These are phyloP conservation scores for cattle (Bos taurus) DNA, from an alignment of 2,113 vertebrate species.

Conservation along the genomic window DNA sequence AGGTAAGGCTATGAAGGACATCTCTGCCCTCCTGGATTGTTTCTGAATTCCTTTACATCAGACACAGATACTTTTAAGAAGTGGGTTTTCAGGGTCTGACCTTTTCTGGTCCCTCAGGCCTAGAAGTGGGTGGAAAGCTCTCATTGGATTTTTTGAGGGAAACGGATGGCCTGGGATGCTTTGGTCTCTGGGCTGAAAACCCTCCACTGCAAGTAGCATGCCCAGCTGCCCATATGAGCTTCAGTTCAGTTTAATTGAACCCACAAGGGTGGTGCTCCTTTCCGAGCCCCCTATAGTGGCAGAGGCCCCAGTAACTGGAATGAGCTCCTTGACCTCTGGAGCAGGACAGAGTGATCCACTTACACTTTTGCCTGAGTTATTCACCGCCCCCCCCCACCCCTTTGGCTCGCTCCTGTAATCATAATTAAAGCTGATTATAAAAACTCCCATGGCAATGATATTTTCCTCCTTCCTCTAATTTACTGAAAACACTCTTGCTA, in stretches of 20 bases:
- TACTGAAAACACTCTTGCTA: not conserved
- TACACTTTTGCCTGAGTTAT: not conserved
- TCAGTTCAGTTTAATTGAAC: not conserved
- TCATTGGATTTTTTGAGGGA: not conserved
- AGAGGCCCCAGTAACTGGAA: not conserved
- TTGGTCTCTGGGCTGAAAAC: not conserved
- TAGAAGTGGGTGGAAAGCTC: not conserved
- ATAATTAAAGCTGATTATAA: conserved; percentile 37
- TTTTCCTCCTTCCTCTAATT: not conserved
- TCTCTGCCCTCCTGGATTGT: not conserved
- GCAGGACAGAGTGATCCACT: not conserved
- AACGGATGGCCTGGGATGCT: not conserved
- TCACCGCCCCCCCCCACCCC: not conserved
- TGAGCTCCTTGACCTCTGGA: not conserved
- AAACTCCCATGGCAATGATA: not conserved
- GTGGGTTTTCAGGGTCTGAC: not conserved
- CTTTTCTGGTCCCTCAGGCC: not conserved
- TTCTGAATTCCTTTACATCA: not conserved
- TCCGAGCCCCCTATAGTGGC: fast-evolving
- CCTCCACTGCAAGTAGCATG: not conserved
- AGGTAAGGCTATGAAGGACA: not conserved
- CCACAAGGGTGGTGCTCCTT: not conserved
- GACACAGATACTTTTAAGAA: not conserved
- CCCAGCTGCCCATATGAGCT: not conserved
- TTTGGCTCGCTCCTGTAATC: not conserved